Conservation (phyloP, 2,797 vertebrate species). For the Enteromius afrohamiltoni region DNA sequence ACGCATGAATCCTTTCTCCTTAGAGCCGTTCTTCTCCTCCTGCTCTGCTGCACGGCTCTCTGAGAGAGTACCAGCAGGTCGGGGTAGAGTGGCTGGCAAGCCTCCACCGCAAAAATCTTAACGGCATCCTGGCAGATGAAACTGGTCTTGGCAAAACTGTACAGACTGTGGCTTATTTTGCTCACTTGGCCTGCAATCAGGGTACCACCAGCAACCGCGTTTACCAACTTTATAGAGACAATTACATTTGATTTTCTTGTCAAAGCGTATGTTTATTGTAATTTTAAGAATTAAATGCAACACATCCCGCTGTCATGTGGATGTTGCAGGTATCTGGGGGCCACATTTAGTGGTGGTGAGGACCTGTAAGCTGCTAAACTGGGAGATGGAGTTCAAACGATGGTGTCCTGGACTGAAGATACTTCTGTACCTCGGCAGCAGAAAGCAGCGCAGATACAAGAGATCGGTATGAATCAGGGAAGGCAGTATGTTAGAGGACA, state of each 20-base stretch:
- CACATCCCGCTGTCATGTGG: neutral
- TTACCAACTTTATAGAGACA: neutral
- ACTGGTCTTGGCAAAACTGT: slow-evolving; percentile 91
- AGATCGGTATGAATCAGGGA: slow-evolving; percentile 82
- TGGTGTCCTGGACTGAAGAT: slow-evolving; percentile 97
- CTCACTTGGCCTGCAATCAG: slow-evolving; percentile 88
- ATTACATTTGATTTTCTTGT: neutral
- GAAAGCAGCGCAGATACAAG: slow-evolving; percentile 86
- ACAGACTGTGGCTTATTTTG: slow-evolving; percentile 91
- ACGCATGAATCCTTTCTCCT: neutral
- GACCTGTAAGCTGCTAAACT: slow-evolving; percentile 90
- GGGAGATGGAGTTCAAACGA: slow-evolving; percentile 97
- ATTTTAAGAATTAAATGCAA: neutral
- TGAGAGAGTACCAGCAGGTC: slow-evolving; percentile 92
- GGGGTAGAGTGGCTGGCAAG: slow-evolving; percentile 91
- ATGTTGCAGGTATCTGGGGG: slow-evolving; percentile 89
- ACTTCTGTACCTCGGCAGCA: slow-evolving; percentile 91
- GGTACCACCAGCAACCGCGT: slow-evolving; percentile 69
- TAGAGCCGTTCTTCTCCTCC: slow-evolving; percentile 75
- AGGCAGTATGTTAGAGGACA: neutral
- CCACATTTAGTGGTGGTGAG: slow-evolving; percentile 96
- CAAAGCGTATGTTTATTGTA: neutral
- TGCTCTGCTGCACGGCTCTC: slow-evolving; percentile 83
- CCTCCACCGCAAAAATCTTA: slow-evolving; percentile 88
- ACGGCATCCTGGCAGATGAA: slow-evolving; percentile 92